Conservation (phyloP, 2,888 invertebrate genomes). For the Spilarctia lutea region DNA sequence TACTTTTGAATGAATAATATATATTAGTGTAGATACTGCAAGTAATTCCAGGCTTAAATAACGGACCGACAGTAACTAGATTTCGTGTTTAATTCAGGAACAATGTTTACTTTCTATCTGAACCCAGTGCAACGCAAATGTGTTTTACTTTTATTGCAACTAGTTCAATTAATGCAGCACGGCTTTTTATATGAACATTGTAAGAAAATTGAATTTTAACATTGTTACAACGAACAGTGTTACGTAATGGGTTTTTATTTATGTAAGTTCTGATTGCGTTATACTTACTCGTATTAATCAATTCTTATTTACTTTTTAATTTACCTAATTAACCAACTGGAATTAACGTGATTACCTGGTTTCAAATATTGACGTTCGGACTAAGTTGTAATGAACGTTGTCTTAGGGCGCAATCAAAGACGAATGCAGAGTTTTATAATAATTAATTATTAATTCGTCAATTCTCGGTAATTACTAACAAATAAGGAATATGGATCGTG, state of each 20-base stretch:
- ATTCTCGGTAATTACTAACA: too few species aligned
- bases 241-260: background rate
- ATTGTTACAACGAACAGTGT: slow-evolving; percentile 9
- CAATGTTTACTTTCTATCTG: slow-evolving; percentile 44
- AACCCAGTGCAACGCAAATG: background rate
- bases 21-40: background rate
- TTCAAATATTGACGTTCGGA: too few species aligned
- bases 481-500: too few species aligned
- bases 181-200: background rate
- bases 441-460: too few species aligned
- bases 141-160: slow-evolving; percentile 1
- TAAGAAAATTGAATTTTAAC: slow-evolving; percentile 34
- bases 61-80: background rate
- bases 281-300: too few species aligned
- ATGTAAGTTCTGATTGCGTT: background rate
- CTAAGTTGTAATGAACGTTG: too few species aligned
- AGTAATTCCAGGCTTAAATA: background rate
- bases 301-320: background rate
- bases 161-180: slow-evolving; percentile 20
- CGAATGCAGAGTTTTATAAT: too few species aligned
- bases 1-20: too few species aligned
- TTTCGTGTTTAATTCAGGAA: slow-evolving; percentile 1
- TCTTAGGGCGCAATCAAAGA: too few species aligned
- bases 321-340: too few species aligned
- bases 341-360: too few species aligned